Evolutionary conservation across 35 echinoderm and acorn worm species (phyloP).

Genomic region (Strongylocentrotus purpuratus): DNA sequence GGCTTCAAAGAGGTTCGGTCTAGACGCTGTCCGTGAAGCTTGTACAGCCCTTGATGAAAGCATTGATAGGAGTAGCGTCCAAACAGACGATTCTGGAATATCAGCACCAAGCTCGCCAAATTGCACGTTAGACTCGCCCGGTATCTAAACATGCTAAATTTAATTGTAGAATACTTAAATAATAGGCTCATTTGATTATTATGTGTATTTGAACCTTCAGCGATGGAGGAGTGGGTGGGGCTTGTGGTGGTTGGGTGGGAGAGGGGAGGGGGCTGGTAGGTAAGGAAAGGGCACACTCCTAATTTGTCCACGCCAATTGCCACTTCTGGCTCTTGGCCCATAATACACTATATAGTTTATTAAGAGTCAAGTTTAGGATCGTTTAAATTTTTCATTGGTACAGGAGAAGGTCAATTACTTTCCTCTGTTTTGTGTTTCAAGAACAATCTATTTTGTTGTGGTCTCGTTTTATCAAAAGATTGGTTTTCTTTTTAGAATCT

Average conservation of each 20-base stretch:
- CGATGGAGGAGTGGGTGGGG: neutral
- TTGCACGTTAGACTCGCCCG: constrained; percentile 23
- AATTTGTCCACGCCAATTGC: no score
- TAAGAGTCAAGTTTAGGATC: no score
- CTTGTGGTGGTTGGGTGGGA: neutral
- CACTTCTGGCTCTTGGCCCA: no score
- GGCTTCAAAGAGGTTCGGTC: constrained; percentile 67
- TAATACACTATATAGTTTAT: no score
- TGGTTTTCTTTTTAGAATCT: no score
- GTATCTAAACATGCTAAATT: neutral
- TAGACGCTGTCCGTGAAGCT: constrained; percentile 70
- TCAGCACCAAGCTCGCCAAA: constrained; percentile 36
- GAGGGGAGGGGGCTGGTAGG: no score
- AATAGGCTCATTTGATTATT: neutral
- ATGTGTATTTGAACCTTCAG: neutral
- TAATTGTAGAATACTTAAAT: neutral
- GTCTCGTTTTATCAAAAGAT: no score
- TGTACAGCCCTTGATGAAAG: constrained; percentile 64
- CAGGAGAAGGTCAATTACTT: no score
- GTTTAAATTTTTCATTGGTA: no score
- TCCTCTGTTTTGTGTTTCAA: no score
- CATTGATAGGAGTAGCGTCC: constrained; percentile 50
- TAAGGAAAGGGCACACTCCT: no score
- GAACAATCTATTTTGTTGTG: no score
- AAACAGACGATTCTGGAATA: constrained; percentile 41